A percentile compares a stretch with the other conserved stretches of the same genome.
These are phyloP conservation scores for Pristionchus japonicus DNA, from an alignment of 2,888 invertebrate genomes.

Conservation along the genomic window DNA sequence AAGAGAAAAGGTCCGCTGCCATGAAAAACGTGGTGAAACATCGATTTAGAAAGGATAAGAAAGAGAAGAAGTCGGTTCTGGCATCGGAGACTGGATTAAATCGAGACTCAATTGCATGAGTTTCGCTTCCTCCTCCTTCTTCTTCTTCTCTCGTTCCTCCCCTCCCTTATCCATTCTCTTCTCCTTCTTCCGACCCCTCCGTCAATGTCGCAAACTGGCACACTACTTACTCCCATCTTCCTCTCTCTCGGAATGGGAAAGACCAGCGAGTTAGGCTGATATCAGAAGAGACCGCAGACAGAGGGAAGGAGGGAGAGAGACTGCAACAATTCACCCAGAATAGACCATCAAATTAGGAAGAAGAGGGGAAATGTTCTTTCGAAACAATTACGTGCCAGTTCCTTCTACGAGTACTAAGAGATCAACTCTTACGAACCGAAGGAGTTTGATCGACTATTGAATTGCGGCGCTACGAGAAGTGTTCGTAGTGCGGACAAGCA, in stretches of 20 bases:
- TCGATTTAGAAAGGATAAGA: not conserved
- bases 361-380: not conserved
- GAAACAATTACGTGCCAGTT: not conserved
- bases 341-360: not conserved
- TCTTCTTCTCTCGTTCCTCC: not conserved
- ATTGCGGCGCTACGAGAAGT: not conserved
- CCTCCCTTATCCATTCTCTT: not conserved
- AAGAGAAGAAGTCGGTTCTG: not conserved
- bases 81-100: not conserved
- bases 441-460: not conserved
- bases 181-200: not conserved
- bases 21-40: not conserved
- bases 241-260: slow-evolving; percentile 8
- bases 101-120: slow-evolving; percentile 24
- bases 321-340: not conserved
- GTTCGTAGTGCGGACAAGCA: not conserved
- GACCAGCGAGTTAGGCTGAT: not conserved
- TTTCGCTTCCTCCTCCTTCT: not conserved
- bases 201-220: slow-evolving; percentile 32
- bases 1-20: not conserved
- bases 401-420: not conserved
- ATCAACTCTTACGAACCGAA: not conserved
- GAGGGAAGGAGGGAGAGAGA: not conserved
- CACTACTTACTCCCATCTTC: slow-evolving; percentile 20
- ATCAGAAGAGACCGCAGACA: not conserved